Percentiles rank a stretch among this genome's conserved stretches.
Conservation (phyloP, 2,888 invertebrate genomes). For the Endotricha flammealis region DNA sequence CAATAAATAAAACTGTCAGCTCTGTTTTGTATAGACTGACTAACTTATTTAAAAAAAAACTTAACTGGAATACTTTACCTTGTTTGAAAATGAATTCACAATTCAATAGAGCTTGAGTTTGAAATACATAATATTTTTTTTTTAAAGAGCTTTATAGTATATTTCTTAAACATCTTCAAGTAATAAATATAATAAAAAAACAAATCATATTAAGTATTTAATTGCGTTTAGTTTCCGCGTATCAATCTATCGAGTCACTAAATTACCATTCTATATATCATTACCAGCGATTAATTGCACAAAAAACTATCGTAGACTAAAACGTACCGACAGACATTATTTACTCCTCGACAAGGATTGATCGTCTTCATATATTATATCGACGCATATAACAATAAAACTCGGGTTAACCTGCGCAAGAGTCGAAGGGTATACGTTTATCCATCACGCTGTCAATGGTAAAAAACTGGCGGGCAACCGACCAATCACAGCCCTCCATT, state of each 20-base stretch:
- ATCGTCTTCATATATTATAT: constrained; percentile 36
- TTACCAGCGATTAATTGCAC: constrained; percentile 25
- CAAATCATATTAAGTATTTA: not conserved
- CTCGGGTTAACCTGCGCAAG: constrained; percentile 47
- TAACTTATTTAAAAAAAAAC: too few relatives aligned
- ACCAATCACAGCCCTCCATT: constrained; percentile 63
- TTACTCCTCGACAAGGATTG: constrained; percentile 41
- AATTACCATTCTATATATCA: constrained; percentile 5
- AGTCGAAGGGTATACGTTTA: constrained; percentile 66
- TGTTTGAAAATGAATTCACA: too few relatives aligned
- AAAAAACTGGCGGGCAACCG: constrained; percentile 53
- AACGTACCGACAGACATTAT: constrained; percentile 32
- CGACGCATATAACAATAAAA: constrained; percentile 45
- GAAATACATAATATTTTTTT: too few relatives aligned
- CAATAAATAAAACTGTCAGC: too few relatives aligned
- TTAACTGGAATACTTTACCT: too few relatives aligned
- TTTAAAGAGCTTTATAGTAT: too few relatives aligned
- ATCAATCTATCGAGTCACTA: constrained; percentile 10
- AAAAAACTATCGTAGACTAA: constrained; percentile 24
- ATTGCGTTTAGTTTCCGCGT: constrained; percentile 11
- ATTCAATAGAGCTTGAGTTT: too few relatives aligned
- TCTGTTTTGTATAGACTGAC: too few relatives aligned
- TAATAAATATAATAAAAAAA: too few relatives aligned
- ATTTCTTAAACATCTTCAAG: too few relatives aligned
- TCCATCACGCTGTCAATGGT: constrained; percentile 69